Evolutionary conservation across 2,888 invertebrate species (phyloP).

Genomic region (Drosophila suboccidentalis): DNA sequence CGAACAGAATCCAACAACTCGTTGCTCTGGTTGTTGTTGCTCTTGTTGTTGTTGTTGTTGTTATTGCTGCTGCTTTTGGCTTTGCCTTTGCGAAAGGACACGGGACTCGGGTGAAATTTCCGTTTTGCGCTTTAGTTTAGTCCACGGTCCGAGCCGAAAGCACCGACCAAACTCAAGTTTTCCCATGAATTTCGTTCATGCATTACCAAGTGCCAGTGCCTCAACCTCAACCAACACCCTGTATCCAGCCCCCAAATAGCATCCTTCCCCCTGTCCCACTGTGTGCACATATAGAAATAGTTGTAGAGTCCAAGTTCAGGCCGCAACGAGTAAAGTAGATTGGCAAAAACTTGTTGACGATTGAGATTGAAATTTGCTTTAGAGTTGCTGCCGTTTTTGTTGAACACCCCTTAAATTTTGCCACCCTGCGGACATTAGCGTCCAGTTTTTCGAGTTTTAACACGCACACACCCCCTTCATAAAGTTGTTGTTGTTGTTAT

Average conservation of each 20-base stretch:
- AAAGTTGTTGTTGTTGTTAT: not conserved
- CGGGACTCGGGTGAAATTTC: slow-evolving; percentile 77
- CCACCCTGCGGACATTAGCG: slow-evolving; percentile 54
- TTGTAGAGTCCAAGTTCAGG: slow-evolving; percentile 52
- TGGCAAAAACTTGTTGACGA: slow-evolving; percentile 79
- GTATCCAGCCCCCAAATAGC: not conserved
- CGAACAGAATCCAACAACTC: slow-evolving; percentile 41
- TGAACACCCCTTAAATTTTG: slow-evolving; percentile 37
- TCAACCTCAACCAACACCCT: slow-evolving; percentile 21
- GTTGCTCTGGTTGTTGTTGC: slow-evolving; percentile 18
- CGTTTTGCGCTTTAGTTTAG: slow-evolving; percentile 63
- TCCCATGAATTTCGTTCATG: slow-evolving; percentile 79
- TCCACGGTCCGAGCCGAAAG: slow-evolving; percentile 35
- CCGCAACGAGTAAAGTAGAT: slow-evolving; percentile 45
- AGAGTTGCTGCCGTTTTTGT: slow-evolving; percentile 38
- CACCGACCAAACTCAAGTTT: slow-evolving; percentile 69
- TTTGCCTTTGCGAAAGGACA: slow-evolving; percentile 73
- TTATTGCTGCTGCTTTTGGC: slow-evolving; percentile 35
- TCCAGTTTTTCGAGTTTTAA: slow-evolving; percentile 41
- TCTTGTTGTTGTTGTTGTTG: slow-evolving; percentile 31
- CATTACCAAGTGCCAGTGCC: slow-evolving; percentile 63
- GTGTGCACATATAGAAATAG: slow-evolving; percentile 60
- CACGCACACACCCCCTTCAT: slow-evolving; percentile 12
- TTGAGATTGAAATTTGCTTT: slow-evolving; percentile 80
- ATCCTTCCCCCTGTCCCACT: slow-evolving; percentile 18